Evolutionary conservation across 53 echinoderm and acorn worm species (phyloP), one percentile per base, ranked within the genome.

Genomic region (Echinometra lucunter): DNA sequence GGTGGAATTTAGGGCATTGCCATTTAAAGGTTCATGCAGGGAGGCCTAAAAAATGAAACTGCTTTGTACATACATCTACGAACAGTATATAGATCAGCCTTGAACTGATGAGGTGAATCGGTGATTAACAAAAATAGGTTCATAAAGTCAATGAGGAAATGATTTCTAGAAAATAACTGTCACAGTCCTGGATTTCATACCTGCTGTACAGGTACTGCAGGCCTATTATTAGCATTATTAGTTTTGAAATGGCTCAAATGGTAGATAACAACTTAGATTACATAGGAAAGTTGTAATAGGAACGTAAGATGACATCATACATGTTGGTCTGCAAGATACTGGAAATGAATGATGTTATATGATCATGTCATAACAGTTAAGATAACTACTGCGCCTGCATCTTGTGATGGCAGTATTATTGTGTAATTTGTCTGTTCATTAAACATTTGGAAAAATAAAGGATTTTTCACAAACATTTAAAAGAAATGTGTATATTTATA

Each of bases 101-200:
- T 53, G 53, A 53, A 53, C 53, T 53, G 53, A 3, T 34, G 28
- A 35, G 72, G 16, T 72, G 30, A 72, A 72, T 72, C 72, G 16
- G 72, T 72, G 72, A 35, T 72, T 72, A 2, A 72, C 2, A 72
- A 28, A 32, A 72, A 35, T 1, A 35, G 32, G 32, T 35, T 34
- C 32, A 72, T 72, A 15, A 70, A 72, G 72, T 72, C 72, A 72
- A 72, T 72, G 72, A 72, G 72, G 72, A 72, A 72, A 72, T 72
- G 35, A 72, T 35, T 72, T 72, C 72, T 72, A 72, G 72, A 72
- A 72, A 72, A 34, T 13, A 34, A 13, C 72, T 53, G 53, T 72
- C 72, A 13, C 72, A 11, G 53, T 72, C 72, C 72, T 34, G 35
- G 35, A 72, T 72, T 32, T 72, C 32, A 72, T 72, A 32, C 60